A percentile compares a stretch with the other conserved stretches of the same genome.
Evolutionary conservation across 2,113 vertebrate species (phyloP).

Genomic region (Pampusana beccarii): DNA sequence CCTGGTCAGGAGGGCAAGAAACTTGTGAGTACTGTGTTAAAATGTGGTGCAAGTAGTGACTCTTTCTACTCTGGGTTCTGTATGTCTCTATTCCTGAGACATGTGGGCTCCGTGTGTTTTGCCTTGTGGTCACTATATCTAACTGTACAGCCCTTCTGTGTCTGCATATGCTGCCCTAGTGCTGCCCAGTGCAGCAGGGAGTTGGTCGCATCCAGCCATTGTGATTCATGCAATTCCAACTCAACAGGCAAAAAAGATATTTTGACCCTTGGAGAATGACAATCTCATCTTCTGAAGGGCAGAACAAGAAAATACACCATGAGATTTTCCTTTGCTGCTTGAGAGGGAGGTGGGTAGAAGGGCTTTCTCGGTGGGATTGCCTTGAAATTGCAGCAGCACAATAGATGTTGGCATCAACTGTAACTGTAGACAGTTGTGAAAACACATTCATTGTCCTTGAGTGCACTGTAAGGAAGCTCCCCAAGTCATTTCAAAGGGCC

Average conservation of each 20-base stretch:
- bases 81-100: neutral
- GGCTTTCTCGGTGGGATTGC: neutral
- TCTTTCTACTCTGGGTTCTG: neutral
- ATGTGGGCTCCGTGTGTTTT: neutral
- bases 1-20: too few relatives aligned
- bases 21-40: neutral
- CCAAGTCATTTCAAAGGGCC: accelerated
- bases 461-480: neutral
- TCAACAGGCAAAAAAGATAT: neutral
- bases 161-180: neutral
- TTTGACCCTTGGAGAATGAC: neutral
- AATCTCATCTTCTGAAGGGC: neutral
- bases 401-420: neutral
- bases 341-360: too few relatives aligned
- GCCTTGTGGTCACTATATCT: neutral
- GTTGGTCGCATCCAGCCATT: too few relatives aligned
- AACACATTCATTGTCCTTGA: neutral
- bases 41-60: neutral
- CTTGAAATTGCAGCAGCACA: neutral
- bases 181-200: neutral
- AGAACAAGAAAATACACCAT: too few relatives aligned
- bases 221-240: too few relatives aligned
- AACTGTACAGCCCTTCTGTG: neutral
- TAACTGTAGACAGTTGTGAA: neutral
- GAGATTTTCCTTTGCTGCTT: neutral